A percentile compares a stretch with the other conserved stretches of the same genome.
These are phyloP conservation scores for Chondrosia reniformis DNA, from an alignment of 37 sponge, comb jelly and placozoan genomes.

Conservation along the genomic window DNA sequence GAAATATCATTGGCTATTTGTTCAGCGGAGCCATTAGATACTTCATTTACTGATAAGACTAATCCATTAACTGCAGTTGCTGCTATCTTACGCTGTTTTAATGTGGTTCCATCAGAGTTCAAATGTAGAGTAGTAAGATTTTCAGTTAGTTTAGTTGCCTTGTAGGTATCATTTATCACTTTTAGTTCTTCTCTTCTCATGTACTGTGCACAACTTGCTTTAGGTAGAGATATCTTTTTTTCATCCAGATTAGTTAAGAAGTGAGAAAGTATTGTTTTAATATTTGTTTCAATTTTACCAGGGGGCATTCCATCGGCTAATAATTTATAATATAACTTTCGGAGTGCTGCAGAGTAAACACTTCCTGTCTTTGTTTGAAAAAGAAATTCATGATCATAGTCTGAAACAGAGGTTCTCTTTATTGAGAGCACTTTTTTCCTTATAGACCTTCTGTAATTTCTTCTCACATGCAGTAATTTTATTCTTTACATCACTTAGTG, in stretches of 20 bases:
- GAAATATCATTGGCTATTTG: conserved; percentile 21
- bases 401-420: too few relatives aligned
- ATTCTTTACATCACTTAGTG: too few relatives aligned
- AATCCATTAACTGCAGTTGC: conserved; percentile 23
- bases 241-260: conserved; percentile 13
- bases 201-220: conserved; percentile 7
- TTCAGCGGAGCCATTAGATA: conserved; percentile 27
- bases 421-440: too few relatives aligned
- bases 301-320: conserved; percentile 12
- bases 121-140: conserved; percentile 4
- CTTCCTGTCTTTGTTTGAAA: conserved; percentile 8
- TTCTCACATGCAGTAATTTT: too few relatives aligned
- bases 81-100: conserved; percentile 27
- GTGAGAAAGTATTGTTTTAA: not conserved
- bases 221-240: conserved; percentile 8
- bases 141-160: conserved; percentile 16
- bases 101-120: conserved; percentile 50
- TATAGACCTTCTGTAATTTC: too few relatives aligned
- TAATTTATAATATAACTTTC: conserved; percentile 25
- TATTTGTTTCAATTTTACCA: not conserved
- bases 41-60: conserved; percentile 24
- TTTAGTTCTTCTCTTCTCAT: conserved; percentile 30
- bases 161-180: conserved; percentile 25
- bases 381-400: too few relatives aligned
- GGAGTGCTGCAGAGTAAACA: conserved; percentile 2